phyloP scores from a whole-genome alignment of 2,797 vertebrate species.

The Benthosema pterotum region DNA sequence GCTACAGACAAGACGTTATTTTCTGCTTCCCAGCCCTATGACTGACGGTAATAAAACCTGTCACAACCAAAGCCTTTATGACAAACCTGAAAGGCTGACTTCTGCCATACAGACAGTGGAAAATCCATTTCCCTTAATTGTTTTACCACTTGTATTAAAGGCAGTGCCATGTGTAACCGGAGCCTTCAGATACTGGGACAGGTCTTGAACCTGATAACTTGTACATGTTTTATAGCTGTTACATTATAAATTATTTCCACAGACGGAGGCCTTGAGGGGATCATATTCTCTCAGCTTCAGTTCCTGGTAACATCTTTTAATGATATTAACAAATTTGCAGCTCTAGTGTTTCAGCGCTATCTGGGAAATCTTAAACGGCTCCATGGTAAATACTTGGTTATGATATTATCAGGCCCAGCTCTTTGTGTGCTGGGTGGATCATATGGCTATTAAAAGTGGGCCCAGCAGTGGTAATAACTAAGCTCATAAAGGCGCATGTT shows the following conservation, averaged over 20 bases:
- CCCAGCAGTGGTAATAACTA: slow-evolving; percentile 80
- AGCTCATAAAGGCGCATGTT: slow-evolving; percentile 77
- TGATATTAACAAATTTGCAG: slow-evolving; percentile 98
- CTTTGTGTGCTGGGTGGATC: slow-evolving; percentile 83
- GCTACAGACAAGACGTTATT: not conserved
- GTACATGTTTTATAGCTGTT: slow-evolving; percentile 98
- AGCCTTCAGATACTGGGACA: slow-evolving; percentile 87
- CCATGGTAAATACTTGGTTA: slow-evolving; percentile 93
- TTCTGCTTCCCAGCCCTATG: not conserved
- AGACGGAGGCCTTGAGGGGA: slow-evolving; percentile 87
- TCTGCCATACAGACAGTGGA: slow-evolving; percentile 75
- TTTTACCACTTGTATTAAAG: slow-evolving; percentile 88
- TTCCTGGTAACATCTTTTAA: slow-evolving; percentile 97
- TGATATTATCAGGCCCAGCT: slow-evolving; percentile 92
- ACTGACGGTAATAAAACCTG: not conserved
- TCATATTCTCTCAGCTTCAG: slow-evolving; percentile 91
- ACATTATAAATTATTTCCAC: slow-evolving; percentile 99
- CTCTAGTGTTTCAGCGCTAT: slow-evolving; percentile 98
- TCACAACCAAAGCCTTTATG: slow-evolving; percentile 59
- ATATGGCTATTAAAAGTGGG: slow-evolving; percentile 82
- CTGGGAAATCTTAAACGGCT: slow-evolving; percentile 98
- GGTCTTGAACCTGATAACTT: slow-evolving; percentile 92
- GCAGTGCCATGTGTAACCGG: slow-evolving; percentile 84
- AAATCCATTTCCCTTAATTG: slow-evolving; percentile 95
- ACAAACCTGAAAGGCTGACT: slow-evolving; percentile 41